Percentiles rank a stretch among this genome's conserved stretches.
phyloP scores from a whole-genome alignment of 2,888 invertebrate species.

The Nymphalis polychloros region DNA sequence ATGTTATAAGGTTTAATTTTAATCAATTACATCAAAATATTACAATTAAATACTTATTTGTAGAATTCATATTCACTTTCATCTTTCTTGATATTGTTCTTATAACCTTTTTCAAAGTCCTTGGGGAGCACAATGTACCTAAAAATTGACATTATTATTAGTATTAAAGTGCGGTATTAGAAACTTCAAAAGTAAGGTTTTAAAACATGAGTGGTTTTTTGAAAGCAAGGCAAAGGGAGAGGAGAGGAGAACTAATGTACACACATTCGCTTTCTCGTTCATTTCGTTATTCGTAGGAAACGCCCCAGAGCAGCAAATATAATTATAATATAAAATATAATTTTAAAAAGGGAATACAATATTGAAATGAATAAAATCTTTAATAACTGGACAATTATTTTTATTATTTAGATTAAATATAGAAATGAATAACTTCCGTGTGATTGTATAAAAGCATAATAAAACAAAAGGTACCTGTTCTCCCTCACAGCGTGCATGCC shows the following conservation, averaged over 20 bases:
- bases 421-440: not conserved
- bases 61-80: conserved; percentile 99
- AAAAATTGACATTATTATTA: conserved; percentile 38
- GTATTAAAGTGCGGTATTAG: not conserved
- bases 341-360: too few relatives aligned
- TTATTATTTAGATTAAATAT: too few relatives aligned
- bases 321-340: too few relatives aligned
- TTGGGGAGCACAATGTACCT: conserved; percentile 98
- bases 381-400: too few relatives aligned
- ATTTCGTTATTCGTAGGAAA: too few relatives aligned
- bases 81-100: conserved; percentile 99
- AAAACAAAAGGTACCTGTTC: conserved; percentile 85
- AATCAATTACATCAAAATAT: conserved; percentile 33
- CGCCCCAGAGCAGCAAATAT: too few relatives aligned
- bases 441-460: not conserved
- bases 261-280: too few relatives aligned
- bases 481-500: conserved; percentile 99
- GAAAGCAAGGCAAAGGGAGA: too few relatives aligned
- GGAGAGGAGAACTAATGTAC: too few relatives aligned
- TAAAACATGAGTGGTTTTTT: too few relatives aligned
- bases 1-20: conserved; percentile 19
- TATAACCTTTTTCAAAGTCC: conserved; percentile 99
- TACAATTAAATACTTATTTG: conserved; percentile 85
- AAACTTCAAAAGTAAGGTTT: too few relatives aligned
- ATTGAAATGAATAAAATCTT: too few relatives aligned